Percentiles rank a stretch among this genome's conserved stretches.
Evolutionary conservation across 2,113 vertebrate genomes (phyloP).

Genomic region (Salvelinus namaycush): DNA sequence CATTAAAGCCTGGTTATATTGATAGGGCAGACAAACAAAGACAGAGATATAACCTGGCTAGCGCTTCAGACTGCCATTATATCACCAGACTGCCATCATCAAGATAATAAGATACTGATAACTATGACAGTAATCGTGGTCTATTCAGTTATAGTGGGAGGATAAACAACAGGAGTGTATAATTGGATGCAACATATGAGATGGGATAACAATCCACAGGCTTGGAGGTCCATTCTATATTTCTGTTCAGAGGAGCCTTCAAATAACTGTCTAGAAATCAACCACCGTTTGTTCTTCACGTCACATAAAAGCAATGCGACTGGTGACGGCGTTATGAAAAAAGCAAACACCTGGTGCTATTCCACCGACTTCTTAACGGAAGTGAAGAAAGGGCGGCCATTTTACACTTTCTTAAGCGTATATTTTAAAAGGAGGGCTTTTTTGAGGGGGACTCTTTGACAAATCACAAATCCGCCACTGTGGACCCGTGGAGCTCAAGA

Average conservation of each 20-base stretch:
- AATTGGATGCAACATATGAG: neutral
- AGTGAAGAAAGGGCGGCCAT: conserved; percentile 12
- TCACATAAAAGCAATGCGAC: neutral
- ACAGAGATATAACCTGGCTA: neutral
- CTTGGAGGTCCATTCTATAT: neutral
- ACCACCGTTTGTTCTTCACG: neutral
- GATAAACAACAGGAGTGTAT: neutral
- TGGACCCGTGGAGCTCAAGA: conserved; percentile 53
- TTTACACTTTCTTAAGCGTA: conserved; percentile 23
- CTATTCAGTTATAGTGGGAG: neutral
- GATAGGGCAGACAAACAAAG: neutral
- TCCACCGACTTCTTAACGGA: neutral
- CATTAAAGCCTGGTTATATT: neutral
- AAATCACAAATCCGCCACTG: conserved; percentile 51
- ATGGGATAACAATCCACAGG: neutral
- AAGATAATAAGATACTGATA: neutral
- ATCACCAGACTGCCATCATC: neutral
- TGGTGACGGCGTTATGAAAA: neutral
- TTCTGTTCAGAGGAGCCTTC: neutral
- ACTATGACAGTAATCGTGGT: neutral
- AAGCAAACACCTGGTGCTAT: conserved; percentile 10
- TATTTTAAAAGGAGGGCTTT: conserved; percentile 20
- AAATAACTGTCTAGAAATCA: neutral
- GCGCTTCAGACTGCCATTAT: neutral
- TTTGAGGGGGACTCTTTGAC: conserved; percentile 29